phyloP scores from a whole-genome alignment of 1,140 invertebrate species.

The Reticulitermes speratus region DNA sequence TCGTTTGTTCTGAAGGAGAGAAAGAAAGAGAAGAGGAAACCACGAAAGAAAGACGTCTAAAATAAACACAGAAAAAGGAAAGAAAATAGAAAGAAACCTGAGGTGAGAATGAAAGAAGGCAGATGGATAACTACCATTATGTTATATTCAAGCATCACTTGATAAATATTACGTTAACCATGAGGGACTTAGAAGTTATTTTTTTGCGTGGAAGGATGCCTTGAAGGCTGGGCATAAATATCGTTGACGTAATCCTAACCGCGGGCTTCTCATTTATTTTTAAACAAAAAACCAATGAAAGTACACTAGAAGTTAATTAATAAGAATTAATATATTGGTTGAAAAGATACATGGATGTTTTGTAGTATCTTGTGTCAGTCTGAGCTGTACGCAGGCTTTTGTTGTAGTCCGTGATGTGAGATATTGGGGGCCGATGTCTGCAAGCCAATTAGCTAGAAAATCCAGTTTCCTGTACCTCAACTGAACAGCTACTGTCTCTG shows the following conservation, averaged over 20 bases:
- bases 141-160: background rate
- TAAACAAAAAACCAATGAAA: background rate
- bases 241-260: background rate
- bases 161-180: background rate
- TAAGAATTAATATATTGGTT: slow-evolving; percentile 5
- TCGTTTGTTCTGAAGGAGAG: no score
- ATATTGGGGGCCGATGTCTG: background rate
- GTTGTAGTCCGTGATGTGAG: background rate
- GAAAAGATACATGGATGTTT: background rate
- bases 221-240: background rate
- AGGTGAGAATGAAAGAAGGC: no score
- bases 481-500: background rate
- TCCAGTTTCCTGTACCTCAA: slow-evolving; percentile 5
- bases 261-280: background rate
- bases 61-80: no score
- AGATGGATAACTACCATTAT: background rate
- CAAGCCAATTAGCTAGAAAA: slow-evolving; percentile 12
- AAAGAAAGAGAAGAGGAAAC: no score
- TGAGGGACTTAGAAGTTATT: background rate
- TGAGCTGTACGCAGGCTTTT: background rate
- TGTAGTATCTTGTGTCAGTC: background rate
- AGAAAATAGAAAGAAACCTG: no score
- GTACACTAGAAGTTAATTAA: background rate
- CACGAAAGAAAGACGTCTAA: no score
- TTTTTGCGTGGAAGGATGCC: background rate